Evolutionary conservation across 1,140 invertebrate species (phyloP).

Genomic region (Ceratina australensis): DNA sequence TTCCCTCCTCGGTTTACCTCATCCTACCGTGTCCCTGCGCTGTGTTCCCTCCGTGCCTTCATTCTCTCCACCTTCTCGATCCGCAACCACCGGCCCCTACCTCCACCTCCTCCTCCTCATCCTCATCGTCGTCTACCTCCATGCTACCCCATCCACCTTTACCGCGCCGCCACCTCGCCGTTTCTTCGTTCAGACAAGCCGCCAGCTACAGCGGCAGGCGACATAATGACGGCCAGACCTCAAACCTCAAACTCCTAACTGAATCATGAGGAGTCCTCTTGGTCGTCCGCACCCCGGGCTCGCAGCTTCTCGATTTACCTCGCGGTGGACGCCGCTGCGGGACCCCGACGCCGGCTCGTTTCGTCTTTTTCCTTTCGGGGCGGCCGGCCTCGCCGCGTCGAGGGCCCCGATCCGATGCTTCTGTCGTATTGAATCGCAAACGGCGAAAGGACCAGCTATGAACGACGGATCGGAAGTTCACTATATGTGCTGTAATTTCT

Average conservation of each 20-base stretch:
- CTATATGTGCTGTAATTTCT: too few relatives aligned
- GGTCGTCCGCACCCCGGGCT: constrained; percentile 58
- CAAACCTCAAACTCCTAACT: constrained; percentile 74
- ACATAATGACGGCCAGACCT: constrained; percentile 71
- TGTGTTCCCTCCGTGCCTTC: constrained; percentile 5
- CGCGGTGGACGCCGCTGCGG: constrained; percentile 46
- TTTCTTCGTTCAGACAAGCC: constrained; percentile 55
- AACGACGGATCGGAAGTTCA: background rate
- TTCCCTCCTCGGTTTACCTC: constrained; percentile 45
- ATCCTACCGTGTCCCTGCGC: background rate
- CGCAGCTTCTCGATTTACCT: constrained; percentile 64
- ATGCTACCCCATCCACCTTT: constrained; percentile 21
- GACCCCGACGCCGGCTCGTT: constrained; percentile 50
- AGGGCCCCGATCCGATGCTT: constrained; percentile 39
- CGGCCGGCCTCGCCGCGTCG: constrained; percentile 8
- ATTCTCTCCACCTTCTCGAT: constrained; percentile 19
- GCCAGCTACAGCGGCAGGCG: constrained; percentile 64
- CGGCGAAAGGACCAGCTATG: constrained; percentile 13
- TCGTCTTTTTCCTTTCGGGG: constrained; percentile 49
- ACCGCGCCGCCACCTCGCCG: constrained; percentile 39
- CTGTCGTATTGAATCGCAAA: constrained; percentile 61
- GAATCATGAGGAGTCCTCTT: constrained; percentile 67
- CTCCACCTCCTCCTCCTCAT: constrained; percentile 32
- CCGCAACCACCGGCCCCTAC: constrained; percentile 15
- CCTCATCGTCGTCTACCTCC: constrained; percentile 23